Evolutionary conservation across 2,888 invertebrate genomes (phyloP).

Genomic region (Sarcophaga variegata): DNA sequence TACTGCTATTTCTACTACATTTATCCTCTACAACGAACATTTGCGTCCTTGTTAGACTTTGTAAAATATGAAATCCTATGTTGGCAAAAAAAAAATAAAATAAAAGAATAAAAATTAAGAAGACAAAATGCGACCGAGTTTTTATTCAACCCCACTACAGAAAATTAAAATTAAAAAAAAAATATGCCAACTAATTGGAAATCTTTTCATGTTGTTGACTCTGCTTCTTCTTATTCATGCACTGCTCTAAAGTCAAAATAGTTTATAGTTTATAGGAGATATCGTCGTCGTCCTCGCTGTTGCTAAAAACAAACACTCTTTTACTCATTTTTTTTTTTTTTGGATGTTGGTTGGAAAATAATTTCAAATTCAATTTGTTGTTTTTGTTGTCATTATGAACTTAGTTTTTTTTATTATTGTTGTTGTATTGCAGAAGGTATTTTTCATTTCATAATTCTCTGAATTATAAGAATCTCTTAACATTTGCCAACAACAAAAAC

Average conservation of each 20-base stretch:
- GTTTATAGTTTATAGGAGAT: not conserved
- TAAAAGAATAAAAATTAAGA: not conserved
- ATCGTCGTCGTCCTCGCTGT: not conserved
- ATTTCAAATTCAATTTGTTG: not conserved
- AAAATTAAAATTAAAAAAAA: conserved; percentile 7
- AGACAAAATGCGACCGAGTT: conserved; percentile 35
- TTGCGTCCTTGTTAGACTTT: conserved; percentile 57
- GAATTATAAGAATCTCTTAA: conserved; percentile 3
- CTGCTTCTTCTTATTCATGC: not conserved
- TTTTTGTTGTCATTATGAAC: conserved; percentile 49
- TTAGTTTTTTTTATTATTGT: conserved; percentile 36
- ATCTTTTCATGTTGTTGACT: conserved; percentile 76
- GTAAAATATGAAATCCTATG: conserved; percentile 23
- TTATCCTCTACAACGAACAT: not conserved
- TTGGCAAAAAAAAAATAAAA: conserved; percentile 1
- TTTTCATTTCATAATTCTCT: not conserved
- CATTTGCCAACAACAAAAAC: conserved; percentile 23
- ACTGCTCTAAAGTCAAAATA: conserved; percentile 2
- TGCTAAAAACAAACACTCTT: no score
- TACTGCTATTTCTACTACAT: not conserved
- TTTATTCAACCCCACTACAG: conserved; percentile 27
- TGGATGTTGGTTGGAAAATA: not conserved
- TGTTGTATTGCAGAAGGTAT: not conserved
- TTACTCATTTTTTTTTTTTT: not conserved
- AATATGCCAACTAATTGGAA: conserved; percentile 72